Evolutionary conservation across 2,888 invertebrate genomes (phyloP), one percentile per base, ranked within the genome.

Genomic region (Pollenia labialis): DNA sequence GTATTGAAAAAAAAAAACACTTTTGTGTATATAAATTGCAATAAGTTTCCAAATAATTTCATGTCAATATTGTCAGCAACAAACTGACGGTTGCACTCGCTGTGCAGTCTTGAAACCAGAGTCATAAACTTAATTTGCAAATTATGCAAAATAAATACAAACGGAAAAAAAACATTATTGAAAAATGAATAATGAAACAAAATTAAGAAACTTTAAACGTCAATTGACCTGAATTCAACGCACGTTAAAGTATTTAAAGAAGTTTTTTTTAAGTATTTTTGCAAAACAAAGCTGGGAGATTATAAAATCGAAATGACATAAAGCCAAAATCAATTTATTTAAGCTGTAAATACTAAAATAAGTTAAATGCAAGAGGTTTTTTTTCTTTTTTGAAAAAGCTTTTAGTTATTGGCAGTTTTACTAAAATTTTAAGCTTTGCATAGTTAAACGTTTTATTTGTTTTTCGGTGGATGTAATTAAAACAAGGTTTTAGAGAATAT

Each of bases 181-280:
- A 80, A 64, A 69, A 64, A 62, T 72, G 11, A 44, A 50, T 60
- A 79, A 69, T 56, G 42, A 69, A 50, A 60, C 32, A 52, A 50
- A 80, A 60, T 75, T 68, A 44, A 46, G 64, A 60, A 82, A 60
- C 2, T 7, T 8, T 16, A 50, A 82, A 66, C 32, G 1, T 44
- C 48, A 69, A 74, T 82, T 82, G 82, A 71, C 85, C 85, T 75
- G 74, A 85, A 85, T 85, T 79, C 85, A 68, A 62, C 79, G 79
- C 85, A 85, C 85, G 85, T 85, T 79, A 75, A 85, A 56, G 14
- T 64, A 74, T 85, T 85, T 82, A 79, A 81, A 68, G 60, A 56
- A 23, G 40, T 56, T 48, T 54, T 64, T 46, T 48, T 52, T 46
- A 42, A 32, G 32, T 32, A 9, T 60, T n/a, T 52, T 75, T 64